Percentiles rank a stretch among this genome's conserved stretches.
phyloP scores from a whole-genome alignment of 2,888 invertebrate genomes.

The Drosophila glabriapex region DNA sequence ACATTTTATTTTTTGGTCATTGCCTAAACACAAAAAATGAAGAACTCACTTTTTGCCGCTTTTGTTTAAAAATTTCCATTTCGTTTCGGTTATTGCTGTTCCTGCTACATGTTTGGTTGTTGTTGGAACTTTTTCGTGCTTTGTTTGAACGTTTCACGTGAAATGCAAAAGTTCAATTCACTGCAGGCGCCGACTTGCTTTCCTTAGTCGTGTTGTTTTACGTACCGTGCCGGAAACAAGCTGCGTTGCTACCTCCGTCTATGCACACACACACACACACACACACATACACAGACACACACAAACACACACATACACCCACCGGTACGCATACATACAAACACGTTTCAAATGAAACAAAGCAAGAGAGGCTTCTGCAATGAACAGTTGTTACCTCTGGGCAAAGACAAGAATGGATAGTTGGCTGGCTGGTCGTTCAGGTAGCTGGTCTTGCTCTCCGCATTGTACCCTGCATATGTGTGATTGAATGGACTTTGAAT shows the following conservation, averaged over 20 bases:
- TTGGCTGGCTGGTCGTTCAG: conserved; percentile 30
- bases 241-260: conserved; percentile 37
- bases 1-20: conserved; percentile 9
- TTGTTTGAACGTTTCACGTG: conserved; percentile 69
- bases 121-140: conserved; percentile 56
- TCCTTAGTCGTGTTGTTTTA: conserved; percentile 72
- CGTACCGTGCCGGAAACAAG: conserved; percentile 68
- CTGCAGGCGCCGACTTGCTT: conserved; percentile 75
- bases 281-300: conserved; percentile 3
- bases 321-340: conserved; percentile 12
- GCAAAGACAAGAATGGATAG: conserved; percentile 64
- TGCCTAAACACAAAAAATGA: conserved; percentile 21
- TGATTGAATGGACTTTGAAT: conserved; percentile 76
- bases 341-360: conserved; percentile 58
- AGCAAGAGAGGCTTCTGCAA: conserved; percentile 67
- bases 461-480: conserved; percentile 32
- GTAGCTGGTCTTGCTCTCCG: conserved; percentile 29
- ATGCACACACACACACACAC: conserved; percentile 17
- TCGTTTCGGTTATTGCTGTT: conserved; percentile 33
- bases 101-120: conserved; percentile 29
- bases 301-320: conserved; percentile 16
- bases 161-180: conserved; percentile 81
- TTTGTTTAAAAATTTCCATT: conserved; percentile 68
- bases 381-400: conserved; percentile 80
- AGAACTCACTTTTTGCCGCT: conserved; percentile 29